Evolutionary conservation across 2,797 vertebrate genomes (phyloP).

Genomic region (Gadopsis marmoratus): DNA sequence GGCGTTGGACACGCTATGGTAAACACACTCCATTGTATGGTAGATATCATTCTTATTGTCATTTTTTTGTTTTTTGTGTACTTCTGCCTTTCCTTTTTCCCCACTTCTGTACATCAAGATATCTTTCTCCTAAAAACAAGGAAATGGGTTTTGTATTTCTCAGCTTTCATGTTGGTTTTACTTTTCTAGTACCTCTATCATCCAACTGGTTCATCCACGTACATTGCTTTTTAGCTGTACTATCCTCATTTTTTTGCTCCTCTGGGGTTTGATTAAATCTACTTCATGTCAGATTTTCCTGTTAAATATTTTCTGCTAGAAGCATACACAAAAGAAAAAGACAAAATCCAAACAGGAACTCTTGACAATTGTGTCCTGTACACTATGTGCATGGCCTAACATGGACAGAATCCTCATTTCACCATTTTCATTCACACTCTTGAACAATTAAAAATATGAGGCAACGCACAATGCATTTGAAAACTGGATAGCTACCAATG

Average conservation of each 20-base stretch:
- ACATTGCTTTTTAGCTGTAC: slow-evolving; percentile 25
- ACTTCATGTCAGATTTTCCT: slow-evolving; percentile 12
- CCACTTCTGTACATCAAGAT: slow-evolving; percentile 70
- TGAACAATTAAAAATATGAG: neutral
- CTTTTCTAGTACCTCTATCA: slow-evolving; percentile 15
- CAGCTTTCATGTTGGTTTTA: slow-evolving; percentile 37
- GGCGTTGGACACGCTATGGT: slow-evolving; percentile 95
- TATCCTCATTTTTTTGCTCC: slow-evolving; percentile 44
- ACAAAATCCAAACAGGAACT: neutral
- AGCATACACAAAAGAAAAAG: neutral
- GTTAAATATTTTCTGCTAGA: neutral
- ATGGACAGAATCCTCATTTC: neutral
- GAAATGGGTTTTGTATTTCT: slow-evolving; percentile 75
- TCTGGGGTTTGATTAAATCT: slow-evolving; percentile 31
- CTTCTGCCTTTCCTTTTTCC: slow-evolving; percentile 71
- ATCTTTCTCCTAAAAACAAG: slow-evolving; percentile 54
- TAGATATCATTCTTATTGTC: slow-evolving; percentile 92
- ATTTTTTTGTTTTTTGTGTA: slow-evolving; percentile 91
- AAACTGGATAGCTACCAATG: neutral
- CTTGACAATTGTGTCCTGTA: neutral
- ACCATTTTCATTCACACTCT: slow-evolving; percentile 15
- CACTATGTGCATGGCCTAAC: neutral
- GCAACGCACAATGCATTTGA: neutral
- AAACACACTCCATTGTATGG: slow-evolving; percentile 99
- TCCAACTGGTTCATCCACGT: slow-evolving; percentile 39